A percentile compares a stretch with the other conserved stretches of the same genome.
These are phyloP conservation scores for Coranthus polyacanthus DNA, from an alignment of 2,797 vertebrate genomes.

Conservation along the genomic window DNA sequence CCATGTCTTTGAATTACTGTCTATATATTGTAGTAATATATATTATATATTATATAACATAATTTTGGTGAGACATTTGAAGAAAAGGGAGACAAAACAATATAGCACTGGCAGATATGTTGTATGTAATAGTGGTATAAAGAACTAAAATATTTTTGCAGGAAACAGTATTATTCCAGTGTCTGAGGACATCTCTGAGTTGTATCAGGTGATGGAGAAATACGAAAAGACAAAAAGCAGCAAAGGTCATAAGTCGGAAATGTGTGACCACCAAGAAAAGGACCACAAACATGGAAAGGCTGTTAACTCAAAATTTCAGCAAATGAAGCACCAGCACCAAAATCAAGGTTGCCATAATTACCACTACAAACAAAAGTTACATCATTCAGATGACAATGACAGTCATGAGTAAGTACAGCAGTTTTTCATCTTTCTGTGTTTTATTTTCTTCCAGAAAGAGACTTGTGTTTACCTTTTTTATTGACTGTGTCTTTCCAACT, in stretches of 20 bases:
- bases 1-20: no score
- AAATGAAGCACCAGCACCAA: conserved; percentile 61
- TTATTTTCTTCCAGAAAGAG: neutral
- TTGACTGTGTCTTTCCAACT: neutral
- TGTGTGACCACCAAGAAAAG: conserved; percentile 58
- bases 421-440: neutral
- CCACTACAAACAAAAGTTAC: conserved; percentile 38
- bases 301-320: conserved; percentile 56
- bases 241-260: conserved; percentile 37
- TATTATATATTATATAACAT: no score
- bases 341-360: conserved; percentile 52
- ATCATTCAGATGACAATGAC: conserved; percentile 58
- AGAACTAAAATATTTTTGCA: conserved; percentile 16
- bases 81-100: no score
- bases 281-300: conserved; percentile 53
- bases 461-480: neutral
- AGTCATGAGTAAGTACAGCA: conserved; percentile 65
- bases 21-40: no score
- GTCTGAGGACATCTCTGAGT: conserved; percentile 25
- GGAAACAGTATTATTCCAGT: conserved; percentile 12
- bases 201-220: conserved; percentile 69
- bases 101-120: no score
- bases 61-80: no score
- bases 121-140: neutral
- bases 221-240: conserved; percentile 52